Evolutionary conservation across 2,888 invertebrate species (phyloP), one percentile per base, ranked within the genome.

Genomic region (Idaea straminata): DNA sequence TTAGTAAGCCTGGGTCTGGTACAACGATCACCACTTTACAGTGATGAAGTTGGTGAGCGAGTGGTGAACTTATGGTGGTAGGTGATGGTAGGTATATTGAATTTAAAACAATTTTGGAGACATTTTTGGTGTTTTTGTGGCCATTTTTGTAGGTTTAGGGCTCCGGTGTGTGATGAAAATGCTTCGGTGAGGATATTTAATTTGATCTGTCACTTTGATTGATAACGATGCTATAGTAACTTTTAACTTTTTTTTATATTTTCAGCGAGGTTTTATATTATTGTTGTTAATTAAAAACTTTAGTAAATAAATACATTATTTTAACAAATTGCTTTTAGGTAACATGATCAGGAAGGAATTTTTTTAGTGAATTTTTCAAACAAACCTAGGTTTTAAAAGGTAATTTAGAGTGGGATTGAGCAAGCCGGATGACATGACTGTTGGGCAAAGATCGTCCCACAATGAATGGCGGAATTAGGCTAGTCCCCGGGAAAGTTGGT

Each of bases 1-100:
- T 83, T 58, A 7, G 15, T 62, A 64, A 15, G 58, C 35, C 15
- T 47, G 35, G 4, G 62, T 15, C 58, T 61, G 64, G 66, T 66
- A 63, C 16, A 16, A 15, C 62, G 16, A 35, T 13, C 57, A 61
- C 59, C 62, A 59, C 47, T 47, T 47, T 10, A 7, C 47, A 47
- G 47, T 10, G 10, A 47, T 47, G 5, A 47, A 47, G 6, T 47
- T 47, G 47, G 7, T 47, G 10, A 47, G 13, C 47, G 1, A 47
- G 13, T 47, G 47, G 5, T 47, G 47, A 47, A 47, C 13, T 47
- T 38, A 38, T 4, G 6, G 13, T 47, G 6, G 47, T 47, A 10
- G 47, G 13, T 47, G 47, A 13, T 47, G 47, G 10, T 47, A 25
- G 25, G 10, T 36, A 36, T 59, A 62, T 57, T 34, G 34, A 59